Base-by-base conservation (phyloP, 2,888 invertebrate species). In the Rhabditophanes sp. region DNA sequence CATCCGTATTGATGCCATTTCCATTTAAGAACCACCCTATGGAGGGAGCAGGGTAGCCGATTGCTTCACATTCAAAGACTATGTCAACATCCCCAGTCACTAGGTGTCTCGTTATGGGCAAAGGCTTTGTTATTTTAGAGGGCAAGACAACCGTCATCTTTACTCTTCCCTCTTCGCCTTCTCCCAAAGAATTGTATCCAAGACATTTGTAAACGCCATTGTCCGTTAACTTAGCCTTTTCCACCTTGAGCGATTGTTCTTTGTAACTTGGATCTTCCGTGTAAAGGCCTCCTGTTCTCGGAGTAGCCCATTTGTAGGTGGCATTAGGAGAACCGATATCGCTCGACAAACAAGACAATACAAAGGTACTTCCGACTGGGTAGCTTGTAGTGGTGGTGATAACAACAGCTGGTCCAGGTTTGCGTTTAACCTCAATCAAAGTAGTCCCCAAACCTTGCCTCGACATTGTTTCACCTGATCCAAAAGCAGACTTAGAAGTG, bases 161-260 rank as follows among this genome's bases (percentile, higher is more conserved):
- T 34, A 76, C 74, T 21, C 74, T 75, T 15, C 76, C 78, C 28
- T 75, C 71, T 36, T 74, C 73, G 30, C 80, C 79, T 50, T 78
- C 76, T 0, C 85, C 87, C 1, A 82, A 82, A 8, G 78, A 76
- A 67, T 82, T 85, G 67, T 75, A 75, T 0, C 83, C 83, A 48
- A 78, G 75, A 64, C 88, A 88, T 1, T 82, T 79, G 70, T 83
- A 85, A 72, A 82, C 82, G 54, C 81, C 80, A 43, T 82, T 75
- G 30, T 81, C 80, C 65, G 81, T 79, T 44, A 87, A 69, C 8
- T 79, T 78, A 9, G 82, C 83, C 0, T 82, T 79, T 44, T 78
- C 78, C 42, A 84, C 78, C 7, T 12, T 47, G 16, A 42, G n/a
- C 14, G 21, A 12, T 20, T 32, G 29, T 4, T 22, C 24, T 21